phyloP scores from a whole-genome alignment of 2,113 vertebrate genomes.

The Pelmatolapia mariae region DNA sequence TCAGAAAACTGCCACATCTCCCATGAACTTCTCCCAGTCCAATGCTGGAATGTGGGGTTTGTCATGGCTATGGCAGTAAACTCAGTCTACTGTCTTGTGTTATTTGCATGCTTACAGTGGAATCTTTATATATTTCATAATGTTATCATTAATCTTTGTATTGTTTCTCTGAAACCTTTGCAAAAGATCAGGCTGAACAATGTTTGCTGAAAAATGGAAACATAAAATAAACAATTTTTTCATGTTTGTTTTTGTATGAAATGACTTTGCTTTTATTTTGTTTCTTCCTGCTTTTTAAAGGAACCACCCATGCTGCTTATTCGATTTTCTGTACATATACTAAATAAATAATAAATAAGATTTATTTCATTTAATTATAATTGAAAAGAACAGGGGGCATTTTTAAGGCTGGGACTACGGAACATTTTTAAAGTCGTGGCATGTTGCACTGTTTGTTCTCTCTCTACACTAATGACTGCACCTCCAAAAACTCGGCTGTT shows the following conservation, averaged over 20 bases:
- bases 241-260: neutral
- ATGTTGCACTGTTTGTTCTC: too few species aligned
- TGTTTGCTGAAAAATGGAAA: neutral
- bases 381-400: rapidly evolving
- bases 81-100: rapidly evolving
- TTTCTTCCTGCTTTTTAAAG: neutral
- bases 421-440: too few species aligned
- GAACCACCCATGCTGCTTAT: rapidly evolving
- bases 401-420: neutral
- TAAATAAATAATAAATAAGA: neutral
- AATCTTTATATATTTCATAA: rapidly evolving
- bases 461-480: too few species aligned
- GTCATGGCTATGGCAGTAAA: rapidly evolving
- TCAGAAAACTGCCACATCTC: constrained; percentile 34
- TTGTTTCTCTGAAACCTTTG: neutral
- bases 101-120: rapidly evolving
- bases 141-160: rapidly evolving
- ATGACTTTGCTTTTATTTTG: rapidly evolving
- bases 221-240: rapidly evolving
- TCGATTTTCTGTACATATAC: rapidly evolving
- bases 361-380: neutral
- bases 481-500: too few species aligned
- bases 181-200: neutral
- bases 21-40: neutral
- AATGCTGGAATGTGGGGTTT: rapidly evolving